A percentile compares a stretch with the other conserved stretches of the same genome.
These are phyloP conservation scores for Xylocopa sonorina DNA, from an alignment of 1,140 invertebrate species.

Conservation along the genomic window DNA sequence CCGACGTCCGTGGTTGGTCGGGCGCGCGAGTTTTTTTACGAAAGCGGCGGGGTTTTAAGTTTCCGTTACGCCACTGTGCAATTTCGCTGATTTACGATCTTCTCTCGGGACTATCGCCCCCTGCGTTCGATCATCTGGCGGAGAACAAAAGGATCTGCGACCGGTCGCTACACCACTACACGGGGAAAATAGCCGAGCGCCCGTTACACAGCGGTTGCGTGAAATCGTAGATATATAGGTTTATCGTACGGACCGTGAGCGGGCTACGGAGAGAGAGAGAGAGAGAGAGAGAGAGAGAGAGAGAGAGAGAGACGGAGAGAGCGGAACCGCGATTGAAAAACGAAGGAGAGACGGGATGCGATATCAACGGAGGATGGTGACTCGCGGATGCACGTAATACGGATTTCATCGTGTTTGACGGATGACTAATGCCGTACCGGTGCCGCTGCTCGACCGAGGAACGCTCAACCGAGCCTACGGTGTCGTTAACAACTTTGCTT, in stretches of 20 bases:
- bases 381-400: constrained; percentile 59
- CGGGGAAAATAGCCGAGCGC: constrained; percentile 39
- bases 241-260: constrained; percentile 30
- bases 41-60: constrained; percentile 56
- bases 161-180: constrained; percentile 11
- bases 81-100: constrained; percentile 66
- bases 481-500: constrained; percentile 63
- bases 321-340: not conserved
- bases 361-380: constrained; percentile 36
- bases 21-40: constrained; percentile 27
- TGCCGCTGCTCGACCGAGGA: constrained; percentile 45
- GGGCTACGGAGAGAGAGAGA: too few species aligned
- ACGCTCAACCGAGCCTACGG: constrained; percentile 49
- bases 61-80: constrained; percentile 63
- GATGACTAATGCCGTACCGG: constrained; percentile 64
- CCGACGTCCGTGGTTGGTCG: not conserved
- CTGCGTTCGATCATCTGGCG: constrained; percentile 56
- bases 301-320: too few species aligned
- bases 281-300: too few species aligned
- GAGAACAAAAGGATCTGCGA: constrained; percentile 64
- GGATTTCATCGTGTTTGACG: constrained; percentile 67
- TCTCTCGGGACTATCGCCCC: constrained; percentile 57
- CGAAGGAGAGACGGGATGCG: constrained; percentile 11
- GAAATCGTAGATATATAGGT: constrained; percentile 52
- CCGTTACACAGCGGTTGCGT: constrained; percentile 47